Evolutionary conservation across 2,797 vertebrate genomes (phyloP), one percentile per base, ranked within the genome.

Genomic region (Rhynchonycteris naso): DNA sequence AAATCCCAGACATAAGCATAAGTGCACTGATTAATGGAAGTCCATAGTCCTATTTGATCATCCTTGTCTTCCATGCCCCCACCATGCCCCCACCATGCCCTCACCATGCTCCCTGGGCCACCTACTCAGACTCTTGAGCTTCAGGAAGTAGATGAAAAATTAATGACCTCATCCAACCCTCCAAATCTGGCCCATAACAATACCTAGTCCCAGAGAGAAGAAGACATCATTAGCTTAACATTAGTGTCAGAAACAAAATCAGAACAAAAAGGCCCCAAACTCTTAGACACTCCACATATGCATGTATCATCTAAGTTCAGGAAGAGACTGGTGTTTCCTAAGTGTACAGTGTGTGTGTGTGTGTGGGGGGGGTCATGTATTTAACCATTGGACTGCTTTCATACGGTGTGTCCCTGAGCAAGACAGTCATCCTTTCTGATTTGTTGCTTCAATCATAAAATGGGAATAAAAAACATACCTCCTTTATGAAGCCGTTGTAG

Each of bases 361-460:
- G 7, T 61, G 54, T 28, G n/a, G n/a, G n/a, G n/a, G n/a, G n/a
- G n/a, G n/a, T 12, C 19, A 33, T n/a, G 6, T 35, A 13, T 26
- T 58, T 47, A 58, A 38, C 3, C 24, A 19, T 4, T 47, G 26
- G 47, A 68, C 58, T 71, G 56, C 30, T 76, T 93, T n/a, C 30
- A 90, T 66, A 82, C 21, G 38, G 26, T 92, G 22, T 58, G 28
- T 71, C 33, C 47, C 52, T 90, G 10, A 47, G 18, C 21, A 43
- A 76, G 4, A 12, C 15, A 66, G 56, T 35, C 61, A 52, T 68
- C 22, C 38, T 82, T 79, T 69, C 90, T 59, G 18, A 95, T 81
- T 90, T 80, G 81, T 84, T 84, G 83, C 33, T 26, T 84, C 13
- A n/a, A 71, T 22, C 59, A 47, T 75, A 81, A 94, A 76, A 43